Conservation (phyloP, 2,888 invertebrate species). For the Bellardia bayeri region DNA sequence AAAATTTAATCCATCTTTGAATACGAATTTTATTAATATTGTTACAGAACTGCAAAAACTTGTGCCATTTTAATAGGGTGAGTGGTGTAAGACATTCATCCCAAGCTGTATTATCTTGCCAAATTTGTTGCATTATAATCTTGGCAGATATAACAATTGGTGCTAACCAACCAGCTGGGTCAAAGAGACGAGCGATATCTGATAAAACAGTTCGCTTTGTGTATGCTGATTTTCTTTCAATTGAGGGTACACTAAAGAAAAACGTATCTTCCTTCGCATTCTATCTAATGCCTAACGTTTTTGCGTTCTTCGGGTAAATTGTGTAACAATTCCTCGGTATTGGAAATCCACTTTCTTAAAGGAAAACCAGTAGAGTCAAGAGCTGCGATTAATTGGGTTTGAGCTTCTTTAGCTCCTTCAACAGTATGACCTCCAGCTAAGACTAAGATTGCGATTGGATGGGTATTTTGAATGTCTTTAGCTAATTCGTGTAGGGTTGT, state of each 20-base stretch:
- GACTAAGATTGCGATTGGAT: too few species aligned
- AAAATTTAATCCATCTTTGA: slow-evolving; percentile 15
- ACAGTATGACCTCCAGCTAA: not conserved
- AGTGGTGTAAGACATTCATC: too few species aligned
- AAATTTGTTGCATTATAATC: too few species aligned
- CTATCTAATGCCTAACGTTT: not conserved
- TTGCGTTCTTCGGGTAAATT: slow-evolving; percentile 17
- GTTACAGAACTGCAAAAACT: too few species aligned
- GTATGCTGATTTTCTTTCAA: slow-evolving; percentile 6
- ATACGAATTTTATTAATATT: slow-evolving; percentile 19
- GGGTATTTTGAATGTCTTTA: not conserved
- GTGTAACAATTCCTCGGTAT: not conserved
- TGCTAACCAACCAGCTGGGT: too few species aligned
- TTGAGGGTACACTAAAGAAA: slow-evolving; percentile 12
- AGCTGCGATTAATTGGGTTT: not conserved
- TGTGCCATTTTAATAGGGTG: too few species aligned
- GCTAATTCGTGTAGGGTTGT: slow-evolving; percentile 8
- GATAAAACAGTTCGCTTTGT: slow-evolving; percentile 27
- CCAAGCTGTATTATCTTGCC: too few species aligned
- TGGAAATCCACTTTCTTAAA: slow-evolving; percentile 18
- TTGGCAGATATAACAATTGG: too few species aligned
- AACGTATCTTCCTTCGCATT: slow-evolving; percentile 24
- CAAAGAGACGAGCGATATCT: too few species aligned
- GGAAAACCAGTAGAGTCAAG: slow-evolving; percentile 13
- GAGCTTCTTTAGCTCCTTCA: not conserved